Evolutionary conservation across 2,113 vertebrate genomes (phyloP).

Genomic region (Embiotoca jacksoni): DNA sequence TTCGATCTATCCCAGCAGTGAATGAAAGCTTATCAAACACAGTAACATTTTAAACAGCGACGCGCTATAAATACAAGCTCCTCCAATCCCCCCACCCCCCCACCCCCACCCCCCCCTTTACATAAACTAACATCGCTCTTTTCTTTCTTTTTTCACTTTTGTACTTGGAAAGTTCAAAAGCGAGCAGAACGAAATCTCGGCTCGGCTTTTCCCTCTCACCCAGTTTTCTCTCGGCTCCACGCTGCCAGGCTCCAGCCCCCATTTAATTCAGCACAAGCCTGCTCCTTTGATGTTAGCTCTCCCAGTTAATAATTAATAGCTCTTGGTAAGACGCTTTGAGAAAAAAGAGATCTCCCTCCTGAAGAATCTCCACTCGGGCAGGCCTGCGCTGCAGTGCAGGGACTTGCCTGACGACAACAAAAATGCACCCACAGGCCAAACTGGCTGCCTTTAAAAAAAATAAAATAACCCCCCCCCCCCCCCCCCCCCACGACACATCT

Average conservation of each 20-base stretch:
- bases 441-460: conserved; percentile 52
- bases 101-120: conserved; percentile 42
- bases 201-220: conserved; percentile 72
- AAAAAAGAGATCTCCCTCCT: conserved; percentile 77
- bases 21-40: conserved; percentile 28
- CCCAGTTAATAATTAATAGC: conserved; percentile 83
- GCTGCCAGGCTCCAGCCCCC: conserved; percentile 65
- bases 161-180: conserved; percentile 64
- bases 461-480: no score
- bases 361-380: conserved; percentile 79
- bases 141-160: conserved; percentile 26
- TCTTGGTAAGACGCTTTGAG: conserved; percentile 79
- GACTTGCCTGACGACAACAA: conserved; percentile 83
- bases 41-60: conserved; percentile 24
- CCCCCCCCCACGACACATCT: conserved; percentile 48
- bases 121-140: conserved; percentile 49
- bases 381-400: conserved; percentile 74
- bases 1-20: conserved; percentile 40
- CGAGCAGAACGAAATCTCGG: conserved; percentile 40
- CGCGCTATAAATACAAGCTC: background rate
- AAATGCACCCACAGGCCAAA: conserved; percentile 81
- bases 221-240: conserved; percentile 66
- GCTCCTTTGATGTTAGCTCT: conserved; percentile 85
- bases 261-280: conserved; percentile 75
- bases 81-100: conserved; percentile 39